A percentile compares a stretch with the other conserved stretches of the same genome.
Evolutionary conservation across 1,140 invertebrate genomes (phyloP).

Genomic region (Lycorma delicatula): DNA sequence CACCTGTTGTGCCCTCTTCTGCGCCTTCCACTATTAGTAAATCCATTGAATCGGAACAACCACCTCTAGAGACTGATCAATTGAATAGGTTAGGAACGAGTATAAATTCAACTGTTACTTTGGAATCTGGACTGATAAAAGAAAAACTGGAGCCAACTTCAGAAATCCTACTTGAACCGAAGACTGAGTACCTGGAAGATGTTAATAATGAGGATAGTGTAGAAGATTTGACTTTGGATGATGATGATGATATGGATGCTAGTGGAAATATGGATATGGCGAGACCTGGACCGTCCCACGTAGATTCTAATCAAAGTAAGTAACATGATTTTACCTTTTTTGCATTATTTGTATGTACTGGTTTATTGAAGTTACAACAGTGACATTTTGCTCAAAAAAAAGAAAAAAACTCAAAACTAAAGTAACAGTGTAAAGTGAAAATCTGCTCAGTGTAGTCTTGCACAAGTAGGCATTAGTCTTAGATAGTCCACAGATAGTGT

Average conservation of each 20-base stretch:
- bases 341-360: too few relatives aligned
- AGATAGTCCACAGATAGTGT: too few relatives aligned
- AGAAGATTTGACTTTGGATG: slow-evolving; percentile 72
- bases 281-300: slow-evolving; percentile 42
- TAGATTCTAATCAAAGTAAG: slow-evolving; percentile 44
- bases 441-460: too few relatives aligned
- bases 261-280: slow-evolving; percentile 35
- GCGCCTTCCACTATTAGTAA: slow-evolving; percentile 9
- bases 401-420: too few relatives aligned
- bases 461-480: too few relatives aligned
- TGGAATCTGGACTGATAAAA: slow-evolving; percentile 18
- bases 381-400: too few relatives aligned
- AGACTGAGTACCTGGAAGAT: slow-evolving; percentile 66
- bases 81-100: slow-evolving; percentile 4
- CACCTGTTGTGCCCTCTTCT: slow-evolving; percentile 22
- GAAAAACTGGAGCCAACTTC: slow-evolving; percentile 28
- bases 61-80: slow-evolving; percentile 12
- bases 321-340: too few relatives aligned
- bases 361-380: too few relatives aligned
- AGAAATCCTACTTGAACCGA: slow-evolving; percentile 46
- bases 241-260: slow-evolving; percentile 57
- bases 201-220: slow-evolving; percentile 59
- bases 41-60: slow-evolving; percentile 11
- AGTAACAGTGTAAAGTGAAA: too few relatives aligned
- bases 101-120: slow-evolving; percentile 3